Base-by-base conservation (phyloP, 2,888 invertebrate species). In the Hyppa rectilinea region DNA sequence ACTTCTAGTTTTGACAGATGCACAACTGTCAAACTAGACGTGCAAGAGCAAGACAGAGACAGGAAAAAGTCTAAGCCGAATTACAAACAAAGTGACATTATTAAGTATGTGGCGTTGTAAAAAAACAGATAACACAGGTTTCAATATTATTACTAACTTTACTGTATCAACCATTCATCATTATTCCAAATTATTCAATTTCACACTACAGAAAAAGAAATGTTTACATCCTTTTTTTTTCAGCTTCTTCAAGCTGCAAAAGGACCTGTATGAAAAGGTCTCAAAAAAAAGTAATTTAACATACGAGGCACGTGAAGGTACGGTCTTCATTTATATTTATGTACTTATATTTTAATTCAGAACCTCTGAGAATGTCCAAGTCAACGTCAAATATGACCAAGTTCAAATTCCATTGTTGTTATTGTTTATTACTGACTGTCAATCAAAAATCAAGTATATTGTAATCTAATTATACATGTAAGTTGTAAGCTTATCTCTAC, bases 211-310 rank as follows among this genome's bases (percentile, higher is more conserved):
- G 2, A 2, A 23, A 31, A 63, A 12, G 3, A 29, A 14, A n/a
- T n/a, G 2, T 43, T 14, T 26, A 29, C 4, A 20, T 20, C 14
- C 1, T 17, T 40, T 17, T 49, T 65, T 17, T 92, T 90, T 60
- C 91, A 95, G 95, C 12, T 94, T 89, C 80, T 95, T 94, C 87
- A 92, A 92, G 72, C 82, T 93, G 40, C 95, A 94, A 82, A 92
- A 90, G 72, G 93, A 94, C 63, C 81, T 95, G 5, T 89, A 83
- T 62, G 89, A 91, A 36, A 93, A 92, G 85, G 84, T 88, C 62
- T 75, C 83, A 0, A 93, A 91, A 83, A 91, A 85, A 85, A 82
- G 71, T 63, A 61, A 68, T 38, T 40, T 59, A 40, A 6, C 70
- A 17, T 80, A 87, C 50, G 78, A 86, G 29, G 75, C 85, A 20